Evolutionary conservation across 2,888 invertebrate genomes (phyloP), one percentile per base, ranked within the genome.

Genomic region (Chorisops tibialis): DNA sequence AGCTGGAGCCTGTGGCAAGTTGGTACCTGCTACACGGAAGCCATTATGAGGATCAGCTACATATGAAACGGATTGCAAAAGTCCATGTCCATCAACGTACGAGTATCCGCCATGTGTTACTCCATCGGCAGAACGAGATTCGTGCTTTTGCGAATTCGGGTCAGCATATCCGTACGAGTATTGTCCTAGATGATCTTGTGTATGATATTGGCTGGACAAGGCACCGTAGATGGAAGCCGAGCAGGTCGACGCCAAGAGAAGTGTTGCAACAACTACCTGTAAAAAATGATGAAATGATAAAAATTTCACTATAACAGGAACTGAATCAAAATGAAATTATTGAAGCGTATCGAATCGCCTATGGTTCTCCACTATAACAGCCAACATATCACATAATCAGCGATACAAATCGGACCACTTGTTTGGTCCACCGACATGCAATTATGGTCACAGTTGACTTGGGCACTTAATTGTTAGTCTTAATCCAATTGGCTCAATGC

Each of bases 21-120:
- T 86, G 11, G 85, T 85, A 41, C 84, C 86, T 12, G 83, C 78
- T 9, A 85, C 86, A 72, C 86, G 80, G 74, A 87, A 87, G 47
- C 87, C 87, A 69, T 85, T 81, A 1, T 79, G 77, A 38, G 79
- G 77, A 76, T 87, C 86, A 5, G 86, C 82, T 21, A 84, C 79
- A 70, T 87, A 87, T 63, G 83, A 81, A 19, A 86, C 85, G 37
- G 83, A 83, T 72, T 87, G 87, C 9, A 85, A 73, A 61, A 83
- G 77, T 2, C 86, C 86, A 70, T 85, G 81, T 14, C 84, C 85
- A 72, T 88, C 87, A 61, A 87, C 81, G 72, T 87, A 88, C 39
- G 86, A 85, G 72, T 87, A 88, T 45, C 83, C 84, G 50, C 87
- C 87, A 63, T 82, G 80, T 4, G 84, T 85, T 14, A 83, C 81